Base-by-base conservation (phyloP, 2,113 vertebrate species). In the Cromileptes altivelis region DNA sequence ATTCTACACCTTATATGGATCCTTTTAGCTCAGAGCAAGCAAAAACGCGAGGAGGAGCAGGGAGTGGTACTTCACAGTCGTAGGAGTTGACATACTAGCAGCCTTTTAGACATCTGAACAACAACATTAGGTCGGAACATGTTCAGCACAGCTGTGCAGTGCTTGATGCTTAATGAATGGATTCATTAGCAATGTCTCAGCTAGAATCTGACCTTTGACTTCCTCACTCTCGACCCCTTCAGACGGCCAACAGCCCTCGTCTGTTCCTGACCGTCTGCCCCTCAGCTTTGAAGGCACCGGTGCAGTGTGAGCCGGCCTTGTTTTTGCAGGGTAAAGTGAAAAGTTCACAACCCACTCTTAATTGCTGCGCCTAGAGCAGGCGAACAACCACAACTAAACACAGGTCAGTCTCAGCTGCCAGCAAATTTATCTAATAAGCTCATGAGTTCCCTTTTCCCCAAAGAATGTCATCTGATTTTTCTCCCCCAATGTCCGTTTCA, bases 391-490 rank as follows among this genome's bases (percentile, higher is more conserved):
- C 85, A 73, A 55, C 77, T 82, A 78, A 85, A 82, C 85, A 70
- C 75, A 75, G 84, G 87, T 82, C 75, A 73, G 75, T 75, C 76
- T 56, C 58, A 42, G 78, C 91, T 76, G 80, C 84, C 63, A 76
- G 82, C 47, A 64, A 71, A 80, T 89, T 73, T 79, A 91, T 88
- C 84, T 82, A 85, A 86, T 82, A 81, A 81, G 52, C 67, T 63
- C 78, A 80, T 10, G 10, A 88, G 72, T 81, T 88, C 61, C 76
- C 68, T 40, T 75, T 73, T 5, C 65, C 40, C 47, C 37, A 55
- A 88, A 92, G 87, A 93, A 92, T 91, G 88, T 91, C 91, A 93
- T 94, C 89, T 81, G 90, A 91, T 91, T 89, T 78, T 82, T 85
- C 80, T 78, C 76, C 70, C 72, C 45, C 75, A 61, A 80, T 65